A percentile compares a stretch with the other conserved stretches of the same genome.
Evolutionary conservation across 1,140 invertebrate genomes (phyloP).

Genomic region (Pantala flavescens): DNA sequence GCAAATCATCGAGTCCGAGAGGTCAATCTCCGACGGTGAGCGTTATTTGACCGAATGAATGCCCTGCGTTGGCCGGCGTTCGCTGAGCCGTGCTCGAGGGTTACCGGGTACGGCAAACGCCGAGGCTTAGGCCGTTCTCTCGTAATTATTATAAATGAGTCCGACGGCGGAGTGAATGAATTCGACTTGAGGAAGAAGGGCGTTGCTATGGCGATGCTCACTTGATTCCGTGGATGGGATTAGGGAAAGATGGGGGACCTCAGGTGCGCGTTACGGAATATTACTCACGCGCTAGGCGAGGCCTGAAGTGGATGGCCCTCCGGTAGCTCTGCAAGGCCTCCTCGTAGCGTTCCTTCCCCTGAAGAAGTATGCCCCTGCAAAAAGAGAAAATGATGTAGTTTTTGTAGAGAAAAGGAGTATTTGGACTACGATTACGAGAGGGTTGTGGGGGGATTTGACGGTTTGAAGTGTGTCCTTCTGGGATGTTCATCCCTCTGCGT

Average conservation of each 20-base stretch:
- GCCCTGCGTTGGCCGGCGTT: too few relatives aligned
- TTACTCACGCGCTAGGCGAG: conserved; percentile 85
- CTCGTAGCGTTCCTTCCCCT: conserved; percentile 76
- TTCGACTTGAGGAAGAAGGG: background rate
- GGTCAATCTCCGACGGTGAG: too few relatives aligned
- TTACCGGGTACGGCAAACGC: too few relatives aligned
- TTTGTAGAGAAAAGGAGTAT: conserved; percentile 1
- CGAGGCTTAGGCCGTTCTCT: background rate
- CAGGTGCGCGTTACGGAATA: background rate
- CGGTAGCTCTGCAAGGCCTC: conserved; percentile 88
- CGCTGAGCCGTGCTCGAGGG: too few relatives aligned
- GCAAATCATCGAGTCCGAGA: too few relatives aligned
- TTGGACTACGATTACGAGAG: too few relatives aligned
- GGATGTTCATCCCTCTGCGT: too few relatives aligned
- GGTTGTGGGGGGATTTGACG: too few relatives aligned
- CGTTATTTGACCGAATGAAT: too few relatives aligned
- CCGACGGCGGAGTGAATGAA: background rate
- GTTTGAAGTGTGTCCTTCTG: too few relatives aligned
- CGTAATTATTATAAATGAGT: conserved; percentile 1
- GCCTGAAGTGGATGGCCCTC: conserved; percentile 84
- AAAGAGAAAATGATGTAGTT: conserved; percentile 28
- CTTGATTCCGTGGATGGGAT: background rate
- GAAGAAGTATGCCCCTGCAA: conserved; percentile 85
- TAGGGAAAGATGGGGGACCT: background rate
- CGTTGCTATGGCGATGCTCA: too few relatives aligned